phyloP scores from a whole-genome alignment of 2,888 invertebrate genomes.

The Eupithecia abbreviata region DNA sequence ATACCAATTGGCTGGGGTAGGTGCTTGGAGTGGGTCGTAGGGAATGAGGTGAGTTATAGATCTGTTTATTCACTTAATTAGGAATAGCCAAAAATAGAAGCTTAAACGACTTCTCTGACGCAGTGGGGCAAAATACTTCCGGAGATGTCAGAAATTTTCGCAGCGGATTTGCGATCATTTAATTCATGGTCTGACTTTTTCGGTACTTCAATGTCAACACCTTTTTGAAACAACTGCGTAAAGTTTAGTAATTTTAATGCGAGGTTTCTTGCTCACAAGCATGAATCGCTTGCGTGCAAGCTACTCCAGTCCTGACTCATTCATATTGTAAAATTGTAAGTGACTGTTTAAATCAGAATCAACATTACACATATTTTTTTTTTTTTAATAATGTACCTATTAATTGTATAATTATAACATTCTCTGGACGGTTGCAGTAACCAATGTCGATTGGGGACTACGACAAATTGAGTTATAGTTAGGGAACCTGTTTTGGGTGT shows the following conservation, averaged over 20 bases:
- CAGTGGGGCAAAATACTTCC: too few relatives aligned
- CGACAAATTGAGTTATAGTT: background rate
- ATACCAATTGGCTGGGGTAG: too few relatives aligned
- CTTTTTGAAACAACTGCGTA: background rate
- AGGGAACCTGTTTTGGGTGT: background rate
- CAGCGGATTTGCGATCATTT: background rate
- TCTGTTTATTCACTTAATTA: too few relatives aligned
- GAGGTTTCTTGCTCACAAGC: background rate
- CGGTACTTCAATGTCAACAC: background rate
- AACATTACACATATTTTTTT: too few relatives aligned
- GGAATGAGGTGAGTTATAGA: too few relatives aligned
- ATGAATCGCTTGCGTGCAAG: background rate
- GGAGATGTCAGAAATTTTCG: too few relatives aligned
- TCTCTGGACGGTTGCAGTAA: background rate
- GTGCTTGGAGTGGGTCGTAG: too few relatives aligned
- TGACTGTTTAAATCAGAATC: background rate
- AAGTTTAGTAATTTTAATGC: background rate
- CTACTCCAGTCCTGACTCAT: background rate
- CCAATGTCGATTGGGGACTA: background rate
- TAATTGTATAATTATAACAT: background rate
- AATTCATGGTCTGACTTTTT: background rate
- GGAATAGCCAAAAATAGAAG: too few relatives aligned
- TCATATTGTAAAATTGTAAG: background rate
- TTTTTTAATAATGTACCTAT: background rate
- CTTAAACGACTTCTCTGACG: too few relatives aligned